Base-by-base conservation (phyloP, 2,888 invertebrate genomes). In the Tachystola acroxantha region DNA sequence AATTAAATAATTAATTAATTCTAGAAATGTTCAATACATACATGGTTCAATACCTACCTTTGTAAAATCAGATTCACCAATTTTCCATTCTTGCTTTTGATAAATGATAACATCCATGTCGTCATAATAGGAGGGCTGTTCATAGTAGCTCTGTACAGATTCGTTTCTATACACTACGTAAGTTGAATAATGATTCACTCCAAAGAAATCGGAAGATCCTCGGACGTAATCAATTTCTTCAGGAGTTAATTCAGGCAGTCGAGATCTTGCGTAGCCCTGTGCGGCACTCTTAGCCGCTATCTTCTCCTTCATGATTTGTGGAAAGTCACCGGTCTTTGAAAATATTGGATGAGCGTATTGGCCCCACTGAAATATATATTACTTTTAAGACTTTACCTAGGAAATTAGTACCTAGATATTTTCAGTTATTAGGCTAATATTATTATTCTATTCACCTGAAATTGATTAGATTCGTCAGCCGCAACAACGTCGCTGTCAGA, bases 161-260 rank as follows among this genome's bases (percentile, higher is more conserved):
- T 57, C 61, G 34, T 74, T 70, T 49, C 56, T 60, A 6, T 79
- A 84, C 1, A 70, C 74, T 30, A 89, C 51, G 39, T 58, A 59
- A 4, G 89, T 73, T 0, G 90, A 88, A 63, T 94, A 94, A 43
- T 91, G 88, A 52, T 94, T 94, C 4, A 94, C 63, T 7, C 92
- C 93, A 42, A 93, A 88, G 68, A 91, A 93, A 57, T 94, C 94
- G 0, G 89, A 86, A 0, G 63, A 55, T 22, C 85, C 90, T 7
- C 73, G 80, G 10, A 93, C 84, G 34, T 80, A 79, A 27, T 81
- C 67, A 1, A 92, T 81, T 82, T 93, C 92, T 33, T 90, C 85
- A 0, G 62, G 39, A 2, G 89, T 89, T 38, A 92, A 89, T 48
- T 72, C 69, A 0, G 91, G 91, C 14, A 92, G 60, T 38, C 91